These are phyloP conservation scores for Atta cephalotes DNA, from an alignment of 1,140 invertebrate genomes.

Conservation along the genomic window DNA sequence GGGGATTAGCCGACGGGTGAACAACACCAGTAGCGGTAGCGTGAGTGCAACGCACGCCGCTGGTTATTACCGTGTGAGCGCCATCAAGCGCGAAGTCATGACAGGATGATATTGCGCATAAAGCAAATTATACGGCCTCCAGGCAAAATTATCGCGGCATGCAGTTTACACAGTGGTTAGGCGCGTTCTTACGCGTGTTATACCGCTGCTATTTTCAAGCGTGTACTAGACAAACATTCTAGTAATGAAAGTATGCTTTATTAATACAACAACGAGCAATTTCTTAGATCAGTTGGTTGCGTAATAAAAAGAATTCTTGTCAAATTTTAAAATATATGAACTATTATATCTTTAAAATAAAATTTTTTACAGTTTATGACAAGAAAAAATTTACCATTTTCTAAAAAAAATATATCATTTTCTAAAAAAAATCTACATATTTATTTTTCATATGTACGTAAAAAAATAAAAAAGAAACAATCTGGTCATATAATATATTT, in stretches of 20 bases:
- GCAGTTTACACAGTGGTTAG: conserved; percentile 68
- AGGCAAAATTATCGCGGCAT: conserved; percentile 67
- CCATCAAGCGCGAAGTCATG: conserved; percentile 68
- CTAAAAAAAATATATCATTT: background rate
- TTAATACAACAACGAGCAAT: conserved; percentile 7
- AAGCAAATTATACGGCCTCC: conserved; percentile 71
- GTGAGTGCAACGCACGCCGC: background rate
- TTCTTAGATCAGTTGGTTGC: background rate
- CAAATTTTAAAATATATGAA: conserved; percentile 1
- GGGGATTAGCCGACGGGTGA: conserved; percentile 4
- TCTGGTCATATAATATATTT: background rate
- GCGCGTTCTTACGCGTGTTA: conserved; percentile 43
- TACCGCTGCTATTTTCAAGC: conserved; percentile 39
- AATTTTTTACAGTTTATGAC: background rate
- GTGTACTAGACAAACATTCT: conserved; percentile 36
- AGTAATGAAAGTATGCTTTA: conserved; percentile 29
- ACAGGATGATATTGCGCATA: conserved; percentile 71
- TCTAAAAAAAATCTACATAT: background rate
- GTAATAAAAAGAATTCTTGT: background rate
- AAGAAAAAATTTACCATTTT: background rate
- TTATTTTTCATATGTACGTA: background rate
- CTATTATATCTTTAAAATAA: background rate
- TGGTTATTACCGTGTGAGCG: conserved; percentile 28
- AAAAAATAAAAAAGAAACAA: background rate
- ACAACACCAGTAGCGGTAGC: background rate